These are phyloP conservation scores for Lutraria rhynchaena DNA, from an alignment of 1,140 invertebrate genomes.

Conservation along the genomic window DNA sequence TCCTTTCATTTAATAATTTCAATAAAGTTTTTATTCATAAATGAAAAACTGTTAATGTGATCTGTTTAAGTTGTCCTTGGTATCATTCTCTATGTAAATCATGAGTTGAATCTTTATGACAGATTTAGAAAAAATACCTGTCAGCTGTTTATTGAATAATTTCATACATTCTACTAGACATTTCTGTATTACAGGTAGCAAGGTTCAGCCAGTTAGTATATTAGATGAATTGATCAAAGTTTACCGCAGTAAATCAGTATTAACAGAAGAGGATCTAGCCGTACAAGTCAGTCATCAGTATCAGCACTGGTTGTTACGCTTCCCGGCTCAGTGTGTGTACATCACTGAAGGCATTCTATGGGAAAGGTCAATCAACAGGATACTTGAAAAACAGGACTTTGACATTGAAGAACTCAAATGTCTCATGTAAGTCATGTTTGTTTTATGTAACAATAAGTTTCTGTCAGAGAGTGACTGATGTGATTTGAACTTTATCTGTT, in stretches of 20 bases:
- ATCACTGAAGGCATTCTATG: slow-evolving; percentile 79
- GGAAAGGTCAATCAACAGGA: slow-evolving; percentile 68
- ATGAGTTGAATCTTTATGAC: no score
- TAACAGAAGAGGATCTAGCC: slow-evolving; percentile 61
- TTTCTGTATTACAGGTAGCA: no score
- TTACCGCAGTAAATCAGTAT: slow-evolving; percentile 24
- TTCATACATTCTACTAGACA: no score
- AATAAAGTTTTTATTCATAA: no score
- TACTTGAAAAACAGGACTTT: slow-evolving; percentile 69
- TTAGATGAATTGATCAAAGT: slow-evolving; percentile 74
- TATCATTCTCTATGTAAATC: no score
- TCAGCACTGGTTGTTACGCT: slow-evolving; percentile 78
- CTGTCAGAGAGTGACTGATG: no score
- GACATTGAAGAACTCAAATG: slow-evolving; percentile 70
- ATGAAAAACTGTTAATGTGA: no score
- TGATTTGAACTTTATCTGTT: no score
- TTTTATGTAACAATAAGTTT: neutral
- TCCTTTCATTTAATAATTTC: no score
- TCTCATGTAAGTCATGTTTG: slow-evolving; percentile 60
- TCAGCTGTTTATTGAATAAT: no score
- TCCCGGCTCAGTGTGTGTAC: slow-evolving; percentile 78
- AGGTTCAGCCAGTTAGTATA: slow-evolving; percentile 72
- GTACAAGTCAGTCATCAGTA: slow-evolving; percentile 70
- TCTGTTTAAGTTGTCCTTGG: no score
- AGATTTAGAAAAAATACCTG: no score